Conservation (phyloP, 2,797 vertebrate genomes). For the Peromyscus aztecus region DNA sequence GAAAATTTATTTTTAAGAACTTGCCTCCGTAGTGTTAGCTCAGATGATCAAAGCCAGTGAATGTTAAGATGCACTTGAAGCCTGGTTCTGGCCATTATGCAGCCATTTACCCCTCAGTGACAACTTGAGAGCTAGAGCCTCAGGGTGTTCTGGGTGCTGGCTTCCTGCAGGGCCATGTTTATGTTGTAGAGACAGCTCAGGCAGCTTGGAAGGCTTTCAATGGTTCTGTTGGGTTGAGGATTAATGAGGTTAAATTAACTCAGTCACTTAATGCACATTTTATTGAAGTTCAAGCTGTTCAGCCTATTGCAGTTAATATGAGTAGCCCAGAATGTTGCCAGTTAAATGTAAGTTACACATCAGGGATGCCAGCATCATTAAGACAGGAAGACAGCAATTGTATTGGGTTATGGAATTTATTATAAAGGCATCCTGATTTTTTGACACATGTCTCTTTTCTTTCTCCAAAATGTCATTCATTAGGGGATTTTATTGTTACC, state of each 20-base stretch:
- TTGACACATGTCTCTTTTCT: background rate
- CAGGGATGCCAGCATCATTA: constrained; percentile 85
- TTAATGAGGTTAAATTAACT: constrained; percentile 90
- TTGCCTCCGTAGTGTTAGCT: constrained; percentile 46
- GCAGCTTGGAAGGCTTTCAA: constrained; percentile 82
- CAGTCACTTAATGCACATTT: constrained; percentile 86
- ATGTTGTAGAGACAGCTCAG: constrained; percentile 78
- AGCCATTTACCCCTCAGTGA: constrained; percentile 72
- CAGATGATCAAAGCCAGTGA: constrained; percentile 63
- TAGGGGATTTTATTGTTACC: background rate
- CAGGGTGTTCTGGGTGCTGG: constrained; percentile 61
- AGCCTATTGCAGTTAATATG: constrained; percentile 83
- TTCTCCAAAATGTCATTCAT: constrained; percentile 7
- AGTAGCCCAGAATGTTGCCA: constrained; percentile 86
- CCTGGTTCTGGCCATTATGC: constrained; percentile 11
- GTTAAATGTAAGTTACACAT: constrained; percentile 88
- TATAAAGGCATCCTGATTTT: constrained; percentile 66
- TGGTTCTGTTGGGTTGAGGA: constrained; percentile 86
- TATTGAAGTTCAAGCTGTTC: constrained; percentile 89
- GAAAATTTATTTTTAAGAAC: constrained; percentile 58
- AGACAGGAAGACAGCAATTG: constrained; percentile 82
- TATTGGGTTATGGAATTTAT: constrained; percentile 80
- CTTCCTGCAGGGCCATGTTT: constrained; percentile 82
- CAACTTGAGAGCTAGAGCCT: constrained; percentile 61
- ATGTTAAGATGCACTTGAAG: background rate